These are phyloP conservation scores for Thelaira solivaga DNA, from an alignment of 2,888 invertebrate species.

Conservation along the genomic window DNA sequence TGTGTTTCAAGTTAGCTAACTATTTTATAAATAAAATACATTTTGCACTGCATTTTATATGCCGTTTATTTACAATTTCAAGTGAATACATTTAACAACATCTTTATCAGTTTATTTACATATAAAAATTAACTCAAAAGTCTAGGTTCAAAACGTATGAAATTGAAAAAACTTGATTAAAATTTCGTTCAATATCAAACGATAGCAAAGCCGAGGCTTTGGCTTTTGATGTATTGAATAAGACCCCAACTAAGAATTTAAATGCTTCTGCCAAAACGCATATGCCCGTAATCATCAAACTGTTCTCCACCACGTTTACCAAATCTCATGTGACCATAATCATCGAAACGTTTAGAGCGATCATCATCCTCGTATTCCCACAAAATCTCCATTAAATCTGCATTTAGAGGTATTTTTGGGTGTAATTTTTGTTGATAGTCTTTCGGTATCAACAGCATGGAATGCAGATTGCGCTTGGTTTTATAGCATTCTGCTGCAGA, in stretches of 20 bases:
- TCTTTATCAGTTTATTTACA: too few relatives aligned
- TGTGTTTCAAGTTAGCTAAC: too few relatives aligned
- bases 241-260: constrained; percentile 47
- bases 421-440: constrained; percentile 67
- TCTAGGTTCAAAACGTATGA: too few relatives aligned
- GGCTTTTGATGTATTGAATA: constrained; percentile 18
- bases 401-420: constrained; percentile 72
- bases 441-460: constrained; percentile 47
- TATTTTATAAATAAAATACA: too few relatives aligned
- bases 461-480: constrained; percentile 67
- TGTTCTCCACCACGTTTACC: constrained; percentile 80
- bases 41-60: too few relatives aligned
- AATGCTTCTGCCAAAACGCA: constrained; percentile 82
- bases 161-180: too few relatives aligned
- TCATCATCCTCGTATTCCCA: constrained; percentile 71
- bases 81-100: too few relatives aligned
- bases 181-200: too few relatives aligned
- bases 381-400: constrained; percentile 73
- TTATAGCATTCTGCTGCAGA: constrained; percentile 36
- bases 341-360: constrained; percentile 81
- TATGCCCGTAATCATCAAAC: constrained; percentile 86
- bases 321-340: constrained; percentile 85
- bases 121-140: too few relatives aligned
- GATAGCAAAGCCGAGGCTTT: too few relatives aligned
- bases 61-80: too few relatives aligned